Evolutionary conservation across 2,888 invertebrate species (phyloP).

Genomic region (Darwinula stevensoni): DNA sequence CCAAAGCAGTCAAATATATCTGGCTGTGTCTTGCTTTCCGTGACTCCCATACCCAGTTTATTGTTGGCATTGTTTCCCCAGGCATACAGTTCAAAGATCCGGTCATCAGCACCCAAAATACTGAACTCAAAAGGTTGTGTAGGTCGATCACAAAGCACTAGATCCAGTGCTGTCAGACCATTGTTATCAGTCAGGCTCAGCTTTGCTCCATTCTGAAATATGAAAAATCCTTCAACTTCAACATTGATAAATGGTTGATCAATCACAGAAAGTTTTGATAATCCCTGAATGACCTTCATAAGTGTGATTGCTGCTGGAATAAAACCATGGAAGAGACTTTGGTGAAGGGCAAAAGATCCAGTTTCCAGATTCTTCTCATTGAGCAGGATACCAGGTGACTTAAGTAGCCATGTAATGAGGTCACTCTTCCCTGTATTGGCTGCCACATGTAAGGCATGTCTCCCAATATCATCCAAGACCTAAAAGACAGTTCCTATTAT

Average conservation of each 20-base stretch:
- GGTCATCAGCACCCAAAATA: slow-evolving; percentile 11
- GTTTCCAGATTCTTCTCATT: slow-evolving; percentile 36
- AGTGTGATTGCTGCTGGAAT: slow-evolving; percentile 37
- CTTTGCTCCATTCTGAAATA: no score
- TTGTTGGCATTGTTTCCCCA: slow-evolving; percentile 68
- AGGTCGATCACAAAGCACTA: slow-evolving; percentile 30
- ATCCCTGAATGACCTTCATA: slow-evolving; percentile 23
- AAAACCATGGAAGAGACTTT: slow-evolving; percentile 52
- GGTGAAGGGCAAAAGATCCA: slow-evolving; percentile 47
- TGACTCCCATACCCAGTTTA: slow-evolving; percentile 40
- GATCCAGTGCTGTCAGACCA: slow-evolving; percentile 32
- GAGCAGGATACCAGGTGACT: slow-evolving; percentile 26
- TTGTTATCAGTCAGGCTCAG: slow-evolving; percentile 40
- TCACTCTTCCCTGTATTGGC: slow-evolving; percentile 36
- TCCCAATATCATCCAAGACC: slow-evolving; percentile 28
- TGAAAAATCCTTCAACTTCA: slow-evolving; percentile 16
- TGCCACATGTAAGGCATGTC: slow-evolving; percentile 46
- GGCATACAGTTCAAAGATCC: slow-evolving; percentile 33
- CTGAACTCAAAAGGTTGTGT: no score
- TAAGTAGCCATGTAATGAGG: slow-evolving; percentile 40
- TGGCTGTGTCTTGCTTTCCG: slow-evolving; percentile 28
- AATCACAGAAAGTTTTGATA: not conserved
- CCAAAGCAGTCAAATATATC: slow-evolving; percentile 35
- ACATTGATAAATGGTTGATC: slow-evolving; percentile 4
- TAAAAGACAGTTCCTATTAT: slow-evolving; percentile 27